Base-by-base conservation (phyloP, 2,113 vertebrate species). In the Chaetops frenatus region DNA sequence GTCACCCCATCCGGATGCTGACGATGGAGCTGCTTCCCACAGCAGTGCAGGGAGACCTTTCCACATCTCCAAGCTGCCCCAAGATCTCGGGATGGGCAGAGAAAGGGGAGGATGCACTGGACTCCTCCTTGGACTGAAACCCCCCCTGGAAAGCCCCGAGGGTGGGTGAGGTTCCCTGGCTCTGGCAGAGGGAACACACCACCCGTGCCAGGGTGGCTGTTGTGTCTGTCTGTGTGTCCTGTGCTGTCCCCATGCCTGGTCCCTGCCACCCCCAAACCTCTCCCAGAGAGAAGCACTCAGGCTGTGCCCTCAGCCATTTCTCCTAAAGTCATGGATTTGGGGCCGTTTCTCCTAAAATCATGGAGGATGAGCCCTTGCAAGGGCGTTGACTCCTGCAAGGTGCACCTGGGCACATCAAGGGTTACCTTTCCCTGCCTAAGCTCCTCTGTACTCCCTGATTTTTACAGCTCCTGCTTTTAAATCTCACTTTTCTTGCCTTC, bases 31-130 rank as follows among this genome's bases (percentile, higher is more conserved):
- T 51, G 76, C 97, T 81, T 96, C 96, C 97, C 96, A 71, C 80
- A 62, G 95, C 50, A 28, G 50, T 81, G 87, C 67, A 86, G 16
- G 56, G 78, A 54, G 91, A 95, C 15, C 50, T 96, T 48, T 54
- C 95, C 66, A 47, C 94, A 4, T 96, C 95, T 70, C 95, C 97
- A 21, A 88, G 96, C 54, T 97, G 95, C 53, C 56, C 96, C 70
- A 29, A 47, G 33, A 66, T 78, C 35, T 97, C 97, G 38, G 67
- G 95, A 89, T 11, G 51, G 94, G 58, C 88, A 80, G 24, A 66
- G 83, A 23, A 96, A 82, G 86, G 94, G 90, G 67, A 88, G 97
- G 60, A 70, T 61, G 38, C 86, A 81, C 48, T 27, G 57, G 45
- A 16, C 12, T 7, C 35, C 27, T 44, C 51, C 23, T 23, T 21